phyloP scores from a whole-genome alignment of 1,140 invertebrate species.

The Drosophila setifemur region DNA sequence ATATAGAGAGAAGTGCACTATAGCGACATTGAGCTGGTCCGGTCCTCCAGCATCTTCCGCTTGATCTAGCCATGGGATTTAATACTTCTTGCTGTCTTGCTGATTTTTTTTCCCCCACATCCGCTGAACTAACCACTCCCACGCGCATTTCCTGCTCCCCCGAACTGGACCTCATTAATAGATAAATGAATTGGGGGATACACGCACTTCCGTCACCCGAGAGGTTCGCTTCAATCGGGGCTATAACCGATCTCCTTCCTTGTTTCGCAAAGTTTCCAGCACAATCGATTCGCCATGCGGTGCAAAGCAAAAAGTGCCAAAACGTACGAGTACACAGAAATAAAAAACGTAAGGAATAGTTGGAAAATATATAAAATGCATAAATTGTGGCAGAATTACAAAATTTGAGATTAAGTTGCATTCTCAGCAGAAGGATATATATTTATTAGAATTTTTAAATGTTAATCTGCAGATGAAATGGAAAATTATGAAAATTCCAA shows the following conservation, averaged over 20 bases:
- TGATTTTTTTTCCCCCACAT: background rate
- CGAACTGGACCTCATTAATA: slow-evolving; percentile 48
- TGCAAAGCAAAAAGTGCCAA: slow-evolving; percentile 35
- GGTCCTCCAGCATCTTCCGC: background rate
- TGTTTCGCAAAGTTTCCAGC: slow-evolving; percentile 6
- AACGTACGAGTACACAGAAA: slow-evolving; percentile 36
- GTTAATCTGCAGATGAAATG: no score
- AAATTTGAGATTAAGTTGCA: no score
- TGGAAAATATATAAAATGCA: no score
- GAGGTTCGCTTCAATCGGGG: background rate
- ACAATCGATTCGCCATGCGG: slow-evolving; percentile 58
- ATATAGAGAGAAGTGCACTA: no score
- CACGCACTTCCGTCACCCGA: slow-evolving; percentile 63
- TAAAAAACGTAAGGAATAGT: background rate
- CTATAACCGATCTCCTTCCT: slow-evolving; percentile 4
- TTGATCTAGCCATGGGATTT: background rate
- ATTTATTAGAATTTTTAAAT: no score
- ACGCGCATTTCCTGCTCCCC: slow-evolving; percentile 55
- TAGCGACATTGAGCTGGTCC: no score
- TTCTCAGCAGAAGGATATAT: no score
- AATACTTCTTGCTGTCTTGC: background rate
- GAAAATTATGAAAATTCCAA: no score
- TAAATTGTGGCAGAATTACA: no score
- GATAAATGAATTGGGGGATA: slow-evolving; percentile 64
- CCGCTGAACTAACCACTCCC: slow-evolving; percentile 45